Evolutionary conservation across 2,113 vertebrate species (phyloP).

Genomic region (Agapornis roseicollis): DNA sequence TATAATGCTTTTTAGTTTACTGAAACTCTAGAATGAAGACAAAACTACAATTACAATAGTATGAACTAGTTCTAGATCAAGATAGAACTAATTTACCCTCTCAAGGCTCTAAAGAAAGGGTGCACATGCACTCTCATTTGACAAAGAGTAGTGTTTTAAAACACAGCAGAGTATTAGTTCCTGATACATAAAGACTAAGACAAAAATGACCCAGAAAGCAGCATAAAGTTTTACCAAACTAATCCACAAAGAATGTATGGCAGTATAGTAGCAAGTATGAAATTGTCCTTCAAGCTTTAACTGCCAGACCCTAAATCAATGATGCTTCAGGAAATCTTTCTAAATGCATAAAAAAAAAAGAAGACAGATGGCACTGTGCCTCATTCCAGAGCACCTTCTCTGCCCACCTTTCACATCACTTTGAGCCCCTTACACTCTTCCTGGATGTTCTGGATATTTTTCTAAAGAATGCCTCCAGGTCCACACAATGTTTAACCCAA

Average conservation of each 20-base stretch:
- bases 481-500: neutral
- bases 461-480: neutral
- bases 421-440: neutral
- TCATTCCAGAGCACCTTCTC: neutral
- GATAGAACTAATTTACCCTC: neutral
- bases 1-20: neutral
- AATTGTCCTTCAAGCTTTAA: constrained; percentile 29
- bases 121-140: neutral
- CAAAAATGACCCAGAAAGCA: neutral
- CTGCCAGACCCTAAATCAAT: neutral
- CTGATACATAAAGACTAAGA: neutral
- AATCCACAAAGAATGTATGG: constrained; percentile 27
- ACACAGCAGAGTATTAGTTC: neutral
- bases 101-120: neutral
- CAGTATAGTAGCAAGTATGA: neutral
- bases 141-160: neutral
- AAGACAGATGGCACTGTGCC: neutral
- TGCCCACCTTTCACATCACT: neutral
- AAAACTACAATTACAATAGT: neutral
- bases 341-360: neutral
- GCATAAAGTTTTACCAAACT: neutral
- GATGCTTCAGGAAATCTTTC: neutral
- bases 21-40: neutral
- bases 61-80: neutral
- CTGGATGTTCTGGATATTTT: too few relatives aligned